These are phyloP conservation scores for Grantiella picta DNA, from an alignment of 2,113 vertebrate genomes.

Conservation along the genomic window DNA sequence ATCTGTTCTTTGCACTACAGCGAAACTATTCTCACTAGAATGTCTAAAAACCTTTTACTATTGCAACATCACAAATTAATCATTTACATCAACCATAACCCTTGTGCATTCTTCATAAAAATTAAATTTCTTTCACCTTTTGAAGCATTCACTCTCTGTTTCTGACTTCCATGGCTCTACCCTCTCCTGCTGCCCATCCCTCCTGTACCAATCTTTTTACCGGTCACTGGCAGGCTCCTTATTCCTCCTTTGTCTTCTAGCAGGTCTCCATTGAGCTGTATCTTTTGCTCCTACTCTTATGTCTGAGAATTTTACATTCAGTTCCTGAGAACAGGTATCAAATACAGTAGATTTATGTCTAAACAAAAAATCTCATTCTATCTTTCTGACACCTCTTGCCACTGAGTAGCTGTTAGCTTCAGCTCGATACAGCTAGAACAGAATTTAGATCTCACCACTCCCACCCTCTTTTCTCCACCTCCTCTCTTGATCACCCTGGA, in stretches of 20 bases:
- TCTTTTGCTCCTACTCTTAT: not conserved
- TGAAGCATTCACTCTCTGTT: not conserved
- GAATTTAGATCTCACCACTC: not conserved
- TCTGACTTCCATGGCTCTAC: not conserved
- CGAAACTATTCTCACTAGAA: not conserved
- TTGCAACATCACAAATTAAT: not conserved
- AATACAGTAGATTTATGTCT: not conserved
- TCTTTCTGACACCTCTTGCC: not conserved
- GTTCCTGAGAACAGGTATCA: not conserved
- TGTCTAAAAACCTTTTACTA: not conserved
- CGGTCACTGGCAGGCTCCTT: not conserved
- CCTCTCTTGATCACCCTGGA: not conserved
- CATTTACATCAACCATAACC: not conserved
- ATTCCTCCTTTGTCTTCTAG: not conserved
- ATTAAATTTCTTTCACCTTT: not conserved
- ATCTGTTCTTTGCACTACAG: not conserved
- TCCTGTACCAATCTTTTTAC: not conserved
- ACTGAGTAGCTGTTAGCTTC: not conserved
- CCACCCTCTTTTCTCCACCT: not conserved
- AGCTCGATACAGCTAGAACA: not conserved
- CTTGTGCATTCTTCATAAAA: not conserved
- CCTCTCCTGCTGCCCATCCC: not conserved
- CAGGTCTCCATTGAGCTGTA: not conserved
- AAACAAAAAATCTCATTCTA: not conserved
- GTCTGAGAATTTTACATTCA: not conserved